phyloP scores from a whole-genome alignment of 2,888 invertebrate genomes.

The Abrostola triplasia region DNA sequence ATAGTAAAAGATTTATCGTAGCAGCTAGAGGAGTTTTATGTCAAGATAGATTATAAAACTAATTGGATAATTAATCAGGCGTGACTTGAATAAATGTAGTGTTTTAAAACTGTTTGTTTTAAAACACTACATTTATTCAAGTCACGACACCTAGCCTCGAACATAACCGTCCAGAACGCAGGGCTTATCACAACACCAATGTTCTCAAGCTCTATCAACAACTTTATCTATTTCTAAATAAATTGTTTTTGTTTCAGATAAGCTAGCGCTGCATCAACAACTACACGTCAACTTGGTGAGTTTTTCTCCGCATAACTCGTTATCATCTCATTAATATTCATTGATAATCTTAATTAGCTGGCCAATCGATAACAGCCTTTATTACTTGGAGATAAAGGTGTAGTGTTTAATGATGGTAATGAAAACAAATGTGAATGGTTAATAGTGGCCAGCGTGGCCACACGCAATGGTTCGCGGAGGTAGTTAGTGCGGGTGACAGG shows the following conservation, averaged over 20 bases:
- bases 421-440: constrained; percentile 30
- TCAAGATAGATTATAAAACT: no score
- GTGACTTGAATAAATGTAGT: no score
- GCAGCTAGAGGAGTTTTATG: no score
- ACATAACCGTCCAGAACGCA: not conserved
- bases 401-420: constrained; percentile 22
- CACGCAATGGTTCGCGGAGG: constrained; percentile 58
- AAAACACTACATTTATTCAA: not conserved
- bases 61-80: no score
- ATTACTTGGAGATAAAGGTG: constrained; percentile 11
- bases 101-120: no score
- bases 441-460: constrained; percentile 56
- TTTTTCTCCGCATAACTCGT: constrained; percentile 20
- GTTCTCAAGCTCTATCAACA: constrained; percentile 41
- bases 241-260: constrained; percentile 50
- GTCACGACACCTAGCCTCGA: not conserved
- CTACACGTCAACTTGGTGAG: constrained; percentile 34
- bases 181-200: constrained; percentile 8
- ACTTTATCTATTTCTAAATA: constrained; percentile 42
- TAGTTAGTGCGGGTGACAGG: constrained; percentile 57
- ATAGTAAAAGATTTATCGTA: no score
- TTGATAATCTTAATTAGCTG: constrained; percentile 41
- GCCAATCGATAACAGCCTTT: constrained; percentile 24
- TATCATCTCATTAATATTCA: constrained; percentile 32
- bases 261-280: constrained; percentile 25